phyloP scores from a whole-genome alignment of 2,797 vertebrate genomes.

The Poecilia velifera region DNA sequence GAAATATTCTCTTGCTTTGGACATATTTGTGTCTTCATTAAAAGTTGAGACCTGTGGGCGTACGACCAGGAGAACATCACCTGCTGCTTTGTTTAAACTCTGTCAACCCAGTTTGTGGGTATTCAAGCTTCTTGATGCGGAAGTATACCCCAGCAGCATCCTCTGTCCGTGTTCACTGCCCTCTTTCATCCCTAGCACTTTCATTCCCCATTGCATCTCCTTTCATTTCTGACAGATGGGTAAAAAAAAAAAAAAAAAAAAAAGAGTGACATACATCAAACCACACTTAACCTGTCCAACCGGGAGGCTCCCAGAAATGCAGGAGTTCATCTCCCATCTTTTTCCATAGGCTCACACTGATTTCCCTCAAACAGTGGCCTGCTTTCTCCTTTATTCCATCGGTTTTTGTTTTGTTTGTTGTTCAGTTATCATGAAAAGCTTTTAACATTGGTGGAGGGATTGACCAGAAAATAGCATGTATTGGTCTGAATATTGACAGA shows the following conservation, averaged over 20 bases:
- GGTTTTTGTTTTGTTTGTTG: slow-evolving; percentile 7
- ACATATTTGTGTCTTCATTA: slow-evolving; percentile 21
- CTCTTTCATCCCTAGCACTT: slow-evolving; percentile 35
- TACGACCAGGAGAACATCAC: slow-evolving; percentile 7
- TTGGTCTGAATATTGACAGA: not conserved
- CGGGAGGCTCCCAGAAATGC: slow-evolving; percentile 48
- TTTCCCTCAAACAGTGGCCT: slow-evolving; percentile 48
- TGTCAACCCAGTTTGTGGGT: not conserved
- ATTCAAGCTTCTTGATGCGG: slow-evolving; percentile 30
- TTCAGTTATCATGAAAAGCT: slow-evolving; percentile 39
- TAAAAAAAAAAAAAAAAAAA: slow-evolving; percentile 18
- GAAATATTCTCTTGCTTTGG: slow-evolving; percentile 12
- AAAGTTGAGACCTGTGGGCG: slow-evolving; percentile 7
- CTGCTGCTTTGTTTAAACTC: not conserved
- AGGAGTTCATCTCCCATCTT: slow-evolving; percentile 57
- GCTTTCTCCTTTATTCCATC: slow-evolving; percentile 41
- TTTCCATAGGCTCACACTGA: slow-evolving; percentile 57
- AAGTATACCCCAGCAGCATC: slow-evolving; percentile 35
- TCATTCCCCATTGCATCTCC: slow-evolving; percentile 45
- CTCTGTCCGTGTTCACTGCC: slow-evolving; percentile 59
- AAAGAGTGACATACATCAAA: slow-evolving; percentile 60
- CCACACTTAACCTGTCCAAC: slow-evolving; percentile 45
- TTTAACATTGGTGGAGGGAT: slow-evolving; percentile 7
- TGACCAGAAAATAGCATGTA: slow-evolving; percentile 21
- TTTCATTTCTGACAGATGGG: slow-evolving; percentile 61